Evolutionary conservation across 2,888 invertebrate genomes (phyloP), one percentile per base, ranked within the genome.

Genomic region (Epinotia nisella): DNA sequence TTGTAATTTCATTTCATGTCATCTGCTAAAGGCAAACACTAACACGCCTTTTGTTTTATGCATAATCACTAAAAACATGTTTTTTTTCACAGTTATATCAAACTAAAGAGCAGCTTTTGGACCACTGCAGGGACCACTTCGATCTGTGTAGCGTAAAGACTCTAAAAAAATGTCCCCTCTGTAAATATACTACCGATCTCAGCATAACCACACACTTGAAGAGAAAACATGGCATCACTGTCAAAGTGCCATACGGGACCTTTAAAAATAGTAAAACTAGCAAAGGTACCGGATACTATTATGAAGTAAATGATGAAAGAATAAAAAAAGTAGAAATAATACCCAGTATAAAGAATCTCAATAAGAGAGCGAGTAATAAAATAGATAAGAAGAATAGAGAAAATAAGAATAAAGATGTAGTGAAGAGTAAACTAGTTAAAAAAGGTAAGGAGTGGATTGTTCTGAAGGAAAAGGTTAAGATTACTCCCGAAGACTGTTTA

Each of bases 121-220:
- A 83, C 0, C 92, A 93, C 59, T 92, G 91, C 75, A 81, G 82
- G 49, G 76, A 82, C 0, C 92, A 93, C 69, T 92, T 91, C 67
- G 88, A 90, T 13, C 74, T 89, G 0, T 90, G 90, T 79, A 88
- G 82, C 62, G 79, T 82, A 0, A 83, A 78, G 0, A 85, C 85
- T 45, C 67, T 91, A 0, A 87, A 87, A 21, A 92, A 90, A 75
- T 92, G 92, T 55, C 92, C 92, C 0, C 78, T 90, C 0, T 92
- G 92, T 49, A 81, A 83, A 0, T 86, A 82, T 35, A 89, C 89
- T 0, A 87, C 88, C 0, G 76, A 80, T 0, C 11, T 71, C 0
- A 77, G 81, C 2, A 80, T 92, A 0, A 76, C 76, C 0, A 74
- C 75, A 1, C 92, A 92, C 41, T 76, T 92, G 1, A 76, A 75